These are phyloP conservation scores for Acanthopleura granulata DNA, from an alignment of 2,888 invertebrate genomes.

Conservation along the genomic window DNA sequence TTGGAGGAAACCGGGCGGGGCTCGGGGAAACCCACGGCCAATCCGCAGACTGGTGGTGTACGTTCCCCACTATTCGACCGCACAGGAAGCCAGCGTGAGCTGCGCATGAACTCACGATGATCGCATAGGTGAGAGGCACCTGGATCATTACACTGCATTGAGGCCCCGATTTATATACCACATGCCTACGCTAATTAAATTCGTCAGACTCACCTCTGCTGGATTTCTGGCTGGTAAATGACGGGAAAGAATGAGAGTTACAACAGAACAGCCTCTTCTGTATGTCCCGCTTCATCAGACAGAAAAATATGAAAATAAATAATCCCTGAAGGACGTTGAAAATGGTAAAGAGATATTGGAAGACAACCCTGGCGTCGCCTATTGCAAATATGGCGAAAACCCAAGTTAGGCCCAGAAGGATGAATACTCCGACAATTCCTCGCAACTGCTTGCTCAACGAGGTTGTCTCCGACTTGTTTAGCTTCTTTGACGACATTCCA, in stretches of 20 bases:
- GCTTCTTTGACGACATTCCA: constrained; percentile 36
- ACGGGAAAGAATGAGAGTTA: constrained; percentile 28
- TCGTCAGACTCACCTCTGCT: constrained; percentile 31
- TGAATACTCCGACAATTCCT: constrained; percentile 53
- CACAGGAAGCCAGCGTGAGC: no score
- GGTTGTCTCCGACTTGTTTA: constrained; percentile 48
- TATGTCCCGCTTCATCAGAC: constrained; percentile 57
- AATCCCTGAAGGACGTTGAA: constrained; percentile 65
- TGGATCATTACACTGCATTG: no score
- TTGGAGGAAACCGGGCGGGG: no score
- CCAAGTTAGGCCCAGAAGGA: constrained; percentile 65
- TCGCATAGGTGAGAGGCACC: no score
- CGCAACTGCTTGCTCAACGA: constrained; percentile 45
- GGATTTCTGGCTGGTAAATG: constrained; percentile 26
- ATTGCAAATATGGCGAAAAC: constrained; percentile 62
- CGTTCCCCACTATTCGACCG: no score
- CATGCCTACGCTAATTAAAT: no score
- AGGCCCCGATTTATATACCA: no score
- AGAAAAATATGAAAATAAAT: constrained; percentile 65
- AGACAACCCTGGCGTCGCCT: constrained; percentile 44
- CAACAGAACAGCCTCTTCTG: constrained; percentile 40
- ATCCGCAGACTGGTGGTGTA: no score
- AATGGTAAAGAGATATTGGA: constrained; percentile 64
- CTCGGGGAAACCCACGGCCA: no score
- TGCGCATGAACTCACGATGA: no score